A percentile compares a stretch with the other conserved stretches of the same genome.
Evolutionary conservation across 2,888 invertebrate species (phyloP).

Genomic region (Apodemia hepburni): DNA sequence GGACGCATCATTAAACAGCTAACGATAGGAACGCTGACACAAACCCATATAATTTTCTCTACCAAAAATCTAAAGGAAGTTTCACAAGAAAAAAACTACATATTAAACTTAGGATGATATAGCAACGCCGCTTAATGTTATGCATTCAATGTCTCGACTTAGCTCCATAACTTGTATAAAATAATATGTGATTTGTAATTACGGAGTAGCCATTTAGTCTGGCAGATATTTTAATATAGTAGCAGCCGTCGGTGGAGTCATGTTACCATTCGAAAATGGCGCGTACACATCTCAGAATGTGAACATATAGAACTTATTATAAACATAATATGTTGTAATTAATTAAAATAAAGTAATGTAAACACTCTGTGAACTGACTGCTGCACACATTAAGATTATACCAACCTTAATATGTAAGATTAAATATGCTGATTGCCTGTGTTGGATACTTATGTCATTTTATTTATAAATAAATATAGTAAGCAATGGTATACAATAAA

Average conservation of each 20-base stretch:
- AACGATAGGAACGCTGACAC: too few species aligned
- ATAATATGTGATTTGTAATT: slow-evolving; percentile 11
- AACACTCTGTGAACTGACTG: slow-evolving; percentile 52
- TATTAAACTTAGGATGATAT: too few species aligned
- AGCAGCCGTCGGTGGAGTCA: slow-evolving; percentile 76
- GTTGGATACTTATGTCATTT: neutral
- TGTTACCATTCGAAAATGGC: slow-evolving; percentile 58
- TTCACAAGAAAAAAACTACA: too few species aligned
- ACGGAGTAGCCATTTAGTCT: slow-evolving; percentile 11
- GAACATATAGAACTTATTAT: slow-evolving; percentile 30
- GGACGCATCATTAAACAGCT: too few species aligned
- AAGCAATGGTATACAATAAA: too few species aligned
- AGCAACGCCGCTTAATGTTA: too few species aligned
- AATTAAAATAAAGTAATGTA: slow-evolving; percentile 17
- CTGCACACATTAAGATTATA: slow-evolving; percentile 36
- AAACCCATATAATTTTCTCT: too few species aligned
- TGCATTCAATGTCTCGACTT: too few species aligned
- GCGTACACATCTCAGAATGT: slow-evolving; percentile 23
- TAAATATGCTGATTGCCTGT: neutral
- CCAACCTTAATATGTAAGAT: neutral
- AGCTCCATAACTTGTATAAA: too few species aligned
- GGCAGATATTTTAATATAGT: slow-evolving; percentile 38
- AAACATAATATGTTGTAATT: slow-evolving; percentile 22
- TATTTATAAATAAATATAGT: too few species aligned
- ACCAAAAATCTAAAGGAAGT: too few species aligned